A percentile compares a stretch with the other conserved stretches of the same genome.
phyloP scores from a whole-genome alignment of 37 sponge, comb jelly and placozoan species.

The Chondrosia reniformis region DNA sequence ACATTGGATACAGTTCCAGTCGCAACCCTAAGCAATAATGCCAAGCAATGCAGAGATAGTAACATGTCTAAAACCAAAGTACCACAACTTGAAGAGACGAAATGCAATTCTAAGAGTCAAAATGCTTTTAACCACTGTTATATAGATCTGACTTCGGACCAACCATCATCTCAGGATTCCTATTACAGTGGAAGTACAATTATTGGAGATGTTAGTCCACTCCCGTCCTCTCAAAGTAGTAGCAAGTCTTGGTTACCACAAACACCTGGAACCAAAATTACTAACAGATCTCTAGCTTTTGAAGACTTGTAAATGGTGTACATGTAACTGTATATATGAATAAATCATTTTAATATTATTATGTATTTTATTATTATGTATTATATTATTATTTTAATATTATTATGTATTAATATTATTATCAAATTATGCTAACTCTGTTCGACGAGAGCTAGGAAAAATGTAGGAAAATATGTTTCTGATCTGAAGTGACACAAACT shows the following conservation, averaged over 20 bases:
- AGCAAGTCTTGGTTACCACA: slow-evolving; percentile 6
- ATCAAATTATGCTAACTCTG: no score
- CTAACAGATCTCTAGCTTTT: slow-evolving; percentile 4
- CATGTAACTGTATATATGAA: background rate
- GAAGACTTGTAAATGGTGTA: slow-evolving; percentile 6
- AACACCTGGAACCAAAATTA: background rate
- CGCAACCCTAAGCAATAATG: background rate
- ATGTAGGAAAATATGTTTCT: no score
- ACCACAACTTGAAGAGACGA: background rate
- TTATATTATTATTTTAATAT: no score
- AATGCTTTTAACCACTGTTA: no score
- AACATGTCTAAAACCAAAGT: background rate
- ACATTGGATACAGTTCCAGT: no score
- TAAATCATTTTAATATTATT: no score
- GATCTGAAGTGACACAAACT: no score
- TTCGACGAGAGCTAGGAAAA: no score
- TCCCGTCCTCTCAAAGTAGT: background rate
- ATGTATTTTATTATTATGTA: no score
- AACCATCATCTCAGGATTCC: background rate
- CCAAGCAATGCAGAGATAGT: background rate
- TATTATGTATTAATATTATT: no score
- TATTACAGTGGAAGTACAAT: no score
- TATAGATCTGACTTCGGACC: background rate
- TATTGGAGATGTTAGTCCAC: background rate
- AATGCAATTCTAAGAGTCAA: background rate